These are phyloP conservation scores for Andrena fulva DNA, from an alignment of 2,888 invertebrate species.

Conservation along the genomic window DNA sequence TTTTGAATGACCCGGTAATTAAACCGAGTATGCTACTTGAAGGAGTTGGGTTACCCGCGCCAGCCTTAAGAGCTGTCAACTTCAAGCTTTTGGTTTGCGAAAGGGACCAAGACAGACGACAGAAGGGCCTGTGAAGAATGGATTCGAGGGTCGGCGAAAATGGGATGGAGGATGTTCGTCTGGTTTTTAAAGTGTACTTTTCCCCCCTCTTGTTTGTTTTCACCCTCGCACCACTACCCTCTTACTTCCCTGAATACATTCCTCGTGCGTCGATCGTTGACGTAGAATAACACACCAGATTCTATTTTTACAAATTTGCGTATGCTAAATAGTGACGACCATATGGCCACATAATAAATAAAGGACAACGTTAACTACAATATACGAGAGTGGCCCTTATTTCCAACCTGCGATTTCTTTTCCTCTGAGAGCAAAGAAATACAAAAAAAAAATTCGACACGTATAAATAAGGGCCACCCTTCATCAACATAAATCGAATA, in stretches of 20 bases:
- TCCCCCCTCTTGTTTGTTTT: slow-evolving; percentile 36
- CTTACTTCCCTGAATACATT: slow-evolving; percentile 17
- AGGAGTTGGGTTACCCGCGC: slow-evolving; percentile 55
- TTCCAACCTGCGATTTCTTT: too few species aligned
- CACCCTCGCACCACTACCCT: slow-evolving; percentile 3
- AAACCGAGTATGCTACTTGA: slow-evolving; percentile 56
- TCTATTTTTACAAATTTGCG: background rate
- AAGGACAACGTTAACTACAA: too few species aligned
- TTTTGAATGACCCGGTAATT: slow-evolving; percentile 62
- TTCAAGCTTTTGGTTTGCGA: slow-evolving; percentile 53
- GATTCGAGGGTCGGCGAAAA: slow-evolving; percentile 61
- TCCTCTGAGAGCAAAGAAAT: too few species aligned
- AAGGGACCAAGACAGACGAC: slow-evolving; percentile 29
- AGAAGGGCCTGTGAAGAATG: slow-evolving; percentile 56
- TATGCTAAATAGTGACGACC: background rate
- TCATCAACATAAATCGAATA: too few species aligned
- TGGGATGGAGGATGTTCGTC: slow-evolving; percentile 61
- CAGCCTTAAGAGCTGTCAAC: slow-evolving; percentile 65
- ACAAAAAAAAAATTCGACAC: too few species aligned
- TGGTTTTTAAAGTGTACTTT: slow-evolving; percentile 59
- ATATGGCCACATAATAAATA: too few species aligned
- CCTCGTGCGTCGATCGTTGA: slow-evolving; percentile 5
- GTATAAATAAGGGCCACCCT: too few species aligned
- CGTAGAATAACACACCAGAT: slow-evolving; percentile 4
- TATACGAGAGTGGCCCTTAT: too few species aligned